Base-by-base conservation (phyloP, 2,113 vertebrate genomes). In the Spea multiplicata region DNA sequence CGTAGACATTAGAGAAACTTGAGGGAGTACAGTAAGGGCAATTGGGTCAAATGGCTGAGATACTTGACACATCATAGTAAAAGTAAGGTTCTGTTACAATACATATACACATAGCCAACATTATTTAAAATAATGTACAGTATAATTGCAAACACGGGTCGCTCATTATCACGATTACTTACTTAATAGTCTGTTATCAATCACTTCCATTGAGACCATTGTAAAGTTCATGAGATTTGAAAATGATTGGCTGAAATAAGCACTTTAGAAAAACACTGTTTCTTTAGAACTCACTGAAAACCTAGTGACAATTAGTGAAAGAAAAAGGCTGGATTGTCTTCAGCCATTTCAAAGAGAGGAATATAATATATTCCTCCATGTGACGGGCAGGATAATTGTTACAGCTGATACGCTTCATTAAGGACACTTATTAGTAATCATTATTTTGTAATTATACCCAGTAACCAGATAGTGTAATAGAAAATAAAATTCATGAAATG, bases 361-460 rank as follows among this genome's bases (percentile, higher is more conserved):
- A 7, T 8, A 55, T 5, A 57, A 67, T 69, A 16, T 30, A 47
- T 59, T 77, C 53, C 45, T 48, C 44, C 45, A 3, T 77, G 66
- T 77, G 75, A 44, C 66, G 61, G 66, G 6, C 66, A 59, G 12
- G 66, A 76, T 53, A 76, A 69, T 76, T 69, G n/a, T 12, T 49
- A 13, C 66, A 77, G 66, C 75, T 62, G 55, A 70, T 17, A 59
- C 30, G 14, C 48, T 75, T 47, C 8, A 5, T 57, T 49, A 8
- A 62, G 72, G 57, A 62, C 61, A 53, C 9, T 76, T 0, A 16
- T 44, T 59, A 30, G n/a, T 46, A 6, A 55, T 69, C 44, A 70
- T 70, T 70, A 62, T 44, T 44, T 44, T 70, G 75, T 77, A 77
- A 77, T 70, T 62, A 76, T 61, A 59, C 52, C 5, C 4, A 44